A percentile compares a stretch with the other conserved stretches of the same genome.
phyloP scores from a whole-genome alignment of 2,797 vertebrate species.

The Tarsius wallacei region DNA sequence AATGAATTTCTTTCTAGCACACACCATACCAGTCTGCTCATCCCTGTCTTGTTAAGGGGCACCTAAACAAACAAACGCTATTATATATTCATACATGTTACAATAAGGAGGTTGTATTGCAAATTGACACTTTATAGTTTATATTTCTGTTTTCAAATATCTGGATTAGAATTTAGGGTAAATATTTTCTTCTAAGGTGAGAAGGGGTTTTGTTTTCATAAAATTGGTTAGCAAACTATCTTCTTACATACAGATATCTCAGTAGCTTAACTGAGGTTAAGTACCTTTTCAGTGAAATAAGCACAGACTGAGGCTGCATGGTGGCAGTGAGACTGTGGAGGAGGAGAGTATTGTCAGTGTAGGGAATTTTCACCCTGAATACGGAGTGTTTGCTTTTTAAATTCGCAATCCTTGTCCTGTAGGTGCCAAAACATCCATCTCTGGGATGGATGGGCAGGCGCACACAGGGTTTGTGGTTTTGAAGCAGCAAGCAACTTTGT shows the following conservation, averaged over 20 bases:
- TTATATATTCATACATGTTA: not conserved
- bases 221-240: constrained; percentile 1
- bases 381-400: not conserved
- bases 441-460: not conserved
- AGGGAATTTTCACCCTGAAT: constrained; percentile 56
- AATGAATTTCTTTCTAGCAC: constrained; percentile 58
- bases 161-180: constrained; percentile 47
- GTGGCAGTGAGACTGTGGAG: not conserved
- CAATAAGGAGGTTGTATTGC: not conserved
- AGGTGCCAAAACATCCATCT: constrained; percentile 43
- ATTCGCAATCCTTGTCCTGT: not conserved
- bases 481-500: not conserved
- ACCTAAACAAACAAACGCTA: not conserved
- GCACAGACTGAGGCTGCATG: not conserved
- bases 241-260: not conserved
- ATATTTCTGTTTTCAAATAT: constrained; percentile 61
- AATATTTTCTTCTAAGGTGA: constrained; percentile 41
- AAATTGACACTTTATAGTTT: constrained; percentile 51
- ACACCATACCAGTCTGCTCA: not conserved
- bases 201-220: constrained; percentile 39
- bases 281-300: constrained; percentile 44
- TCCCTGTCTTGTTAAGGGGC: not conserved
- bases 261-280: constrained; percentile 23
- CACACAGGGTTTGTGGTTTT: not conserved
- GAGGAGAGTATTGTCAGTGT: not conserved